Percentiles rank a stretch among this genome's conserved stretches.
phyloP scores from a whole-genome alignment of 2,113 vertebrate species.

The Notechis scutatus region DNA sequence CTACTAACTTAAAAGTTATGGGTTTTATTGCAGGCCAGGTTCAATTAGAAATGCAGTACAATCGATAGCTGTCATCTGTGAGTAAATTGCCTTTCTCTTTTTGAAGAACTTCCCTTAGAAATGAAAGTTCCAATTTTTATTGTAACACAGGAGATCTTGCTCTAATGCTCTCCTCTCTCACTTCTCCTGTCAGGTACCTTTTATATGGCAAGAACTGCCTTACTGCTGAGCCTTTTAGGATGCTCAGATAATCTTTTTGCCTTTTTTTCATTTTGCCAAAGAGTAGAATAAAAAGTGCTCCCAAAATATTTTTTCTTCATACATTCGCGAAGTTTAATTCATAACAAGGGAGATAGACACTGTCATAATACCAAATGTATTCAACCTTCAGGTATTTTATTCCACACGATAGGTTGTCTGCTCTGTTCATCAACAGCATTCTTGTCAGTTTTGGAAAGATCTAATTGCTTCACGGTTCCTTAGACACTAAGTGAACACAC shows the following conservation, averaged over 20 bases:
- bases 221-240: neutral
- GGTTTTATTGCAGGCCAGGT: neutral
- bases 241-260: neutral
- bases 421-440: conserved; percentile 11
- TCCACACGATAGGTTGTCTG: conserved; percentile 11
- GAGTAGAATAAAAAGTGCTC: neutral
- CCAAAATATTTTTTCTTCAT: conserved; percentile 23
- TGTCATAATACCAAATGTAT: neutral
- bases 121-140: neutral
- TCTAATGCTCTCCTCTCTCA: neutral
- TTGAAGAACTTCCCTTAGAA: neutral
- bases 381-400: neutral
- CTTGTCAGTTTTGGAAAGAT: conserved; percentile 19
- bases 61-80: neutral
- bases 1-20: neutral
- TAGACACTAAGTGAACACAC: neutral
- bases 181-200: neutral
- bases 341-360: conserved; percentile 9
- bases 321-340: neutral
- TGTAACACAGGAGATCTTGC: neutral
- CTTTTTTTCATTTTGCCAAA: neutral
- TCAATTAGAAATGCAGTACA: neutral
- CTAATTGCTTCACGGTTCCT: neutral
- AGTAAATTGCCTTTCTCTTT: neutral
- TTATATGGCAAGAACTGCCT: neutral